These are phyloP conservation scores for Corydoras maculifer DNA, from an alignment of 2,113 vertebrate genomes.

Conservation along the genomic window DNA sequence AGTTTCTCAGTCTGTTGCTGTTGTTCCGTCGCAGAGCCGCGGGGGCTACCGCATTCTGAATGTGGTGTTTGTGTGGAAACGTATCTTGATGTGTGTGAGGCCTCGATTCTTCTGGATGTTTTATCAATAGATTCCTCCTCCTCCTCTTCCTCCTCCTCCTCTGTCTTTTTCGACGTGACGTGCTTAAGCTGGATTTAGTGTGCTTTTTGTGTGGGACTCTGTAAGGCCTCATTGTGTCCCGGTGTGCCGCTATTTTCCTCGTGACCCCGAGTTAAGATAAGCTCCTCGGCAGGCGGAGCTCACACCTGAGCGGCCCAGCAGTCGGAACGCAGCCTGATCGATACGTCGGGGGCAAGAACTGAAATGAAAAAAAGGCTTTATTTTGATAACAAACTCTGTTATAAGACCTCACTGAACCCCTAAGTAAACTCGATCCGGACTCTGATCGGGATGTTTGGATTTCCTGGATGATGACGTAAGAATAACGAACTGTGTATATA, in stretches of 20 bases:
- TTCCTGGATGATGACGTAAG: no score
- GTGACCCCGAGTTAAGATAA: conserved; percentile 21
- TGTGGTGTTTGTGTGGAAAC: no score
- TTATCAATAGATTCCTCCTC: background rate
- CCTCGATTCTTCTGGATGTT: background rate
- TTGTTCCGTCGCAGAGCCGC: no score
- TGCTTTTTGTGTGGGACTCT: background rate
- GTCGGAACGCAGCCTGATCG: conserved; percentile 2
- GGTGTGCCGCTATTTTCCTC: conserved; percentile 13
- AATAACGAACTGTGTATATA: no score
- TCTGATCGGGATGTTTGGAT: no score
- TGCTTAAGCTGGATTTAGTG: conserved; percentile 10
- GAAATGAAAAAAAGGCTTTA: no score
- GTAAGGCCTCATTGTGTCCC: background rate
- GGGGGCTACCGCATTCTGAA: no score
- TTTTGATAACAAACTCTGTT: no score
- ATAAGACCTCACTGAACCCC: no score
- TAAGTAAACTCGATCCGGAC: no score
- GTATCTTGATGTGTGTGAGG: background rate
- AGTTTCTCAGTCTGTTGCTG: no score
- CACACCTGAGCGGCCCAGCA: conserved; percentile 18
- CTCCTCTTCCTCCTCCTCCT: background rate
- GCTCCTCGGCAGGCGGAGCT: conserved; percentile 17
- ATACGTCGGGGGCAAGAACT: background rate
- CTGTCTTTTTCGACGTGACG: background rate